Conservation (phyloP, 2,113 vertebrate genomes). For the Zosterops japonicus region DNA sequence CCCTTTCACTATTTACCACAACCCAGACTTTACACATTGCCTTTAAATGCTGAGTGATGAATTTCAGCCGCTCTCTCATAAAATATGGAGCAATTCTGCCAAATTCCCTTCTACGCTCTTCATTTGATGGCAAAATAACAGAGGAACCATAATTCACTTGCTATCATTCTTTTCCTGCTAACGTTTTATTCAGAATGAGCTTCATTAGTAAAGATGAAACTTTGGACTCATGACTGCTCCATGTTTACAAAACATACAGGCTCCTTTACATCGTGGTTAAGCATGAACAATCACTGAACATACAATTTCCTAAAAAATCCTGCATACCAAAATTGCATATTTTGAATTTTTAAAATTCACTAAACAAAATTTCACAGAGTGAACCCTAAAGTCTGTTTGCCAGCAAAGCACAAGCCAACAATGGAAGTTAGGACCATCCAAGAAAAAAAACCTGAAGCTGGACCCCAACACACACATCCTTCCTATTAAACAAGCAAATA, state of each 20-base stretch:
- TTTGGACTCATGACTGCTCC: slow-evolving; percentile 67
- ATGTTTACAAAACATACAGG: slow-evolving; percentile 70
- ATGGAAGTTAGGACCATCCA: background rate
- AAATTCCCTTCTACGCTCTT: background rate
- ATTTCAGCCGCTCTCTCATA: background rate
- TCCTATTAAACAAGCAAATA: slow-evolving; percentile 30
- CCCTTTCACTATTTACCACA: background rate
- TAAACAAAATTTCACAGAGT: slow-evolving; percentile 42
- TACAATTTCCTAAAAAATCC: slow-evolving; percentile 39
- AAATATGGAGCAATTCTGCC: background rate
- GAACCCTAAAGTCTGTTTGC: slow-evolving; percentile 50
- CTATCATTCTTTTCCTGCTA: slow-evolving; percentile 52
- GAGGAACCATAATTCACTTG: slow-evolving; percentile 18
- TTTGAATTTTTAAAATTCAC: slow-evolving; percentile 63
- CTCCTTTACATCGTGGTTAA: slow-evolving; percentile 53
- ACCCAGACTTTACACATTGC: background rate
- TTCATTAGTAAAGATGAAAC: slow-evolving; percentile 68
- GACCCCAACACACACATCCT: background rate
- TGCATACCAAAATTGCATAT: slow-evolving; percentile 38
- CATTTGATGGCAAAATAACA: slow-evolving; percentile 17
- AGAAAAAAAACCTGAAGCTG: background rate
- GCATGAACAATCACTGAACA: slow-evolving; percentile 27
- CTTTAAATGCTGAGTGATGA: background rate
- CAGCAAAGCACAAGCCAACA: slow-evolving; percentile 58
- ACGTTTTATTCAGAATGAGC: slow-evolving; percentile 56